Base-by-base conservation (phyloP, 2,113 vertebrate genomes). In the Myiopsitta monachus region DNA sequence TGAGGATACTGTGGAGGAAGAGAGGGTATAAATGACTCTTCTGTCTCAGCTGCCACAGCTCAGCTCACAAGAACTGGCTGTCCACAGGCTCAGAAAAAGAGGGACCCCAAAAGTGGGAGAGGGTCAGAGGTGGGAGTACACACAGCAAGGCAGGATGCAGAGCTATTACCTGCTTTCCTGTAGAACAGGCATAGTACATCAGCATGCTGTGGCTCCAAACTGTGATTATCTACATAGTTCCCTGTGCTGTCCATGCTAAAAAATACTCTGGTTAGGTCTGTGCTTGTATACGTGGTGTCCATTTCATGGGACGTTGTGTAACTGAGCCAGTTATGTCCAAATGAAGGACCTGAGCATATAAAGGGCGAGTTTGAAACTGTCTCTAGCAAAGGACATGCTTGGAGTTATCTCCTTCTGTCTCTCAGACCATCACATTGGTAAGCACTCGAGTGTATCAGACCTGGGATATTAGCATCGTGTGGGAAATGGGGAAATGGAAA, bases 281-380 rank as follows among this genome's bases (percentile, higher is more conserved):
- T 36, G 74, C 74, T 84, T 3, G 1, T 36, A 0, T 4, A 2
- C 0, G 2, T 39, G 38, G 14, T 5, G 4, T 24, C 18, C 3
- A 2, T 67, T 51, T 18, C 26, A 7, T 31, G 47, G 78, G 36
- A 13, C 24, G 2, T n/a, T 3, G 3, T 59, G 57, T 22, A 27
- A 11, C 30, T 18, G 66, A 49, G 55, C 54, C 51, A 28, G 15
- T 73, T 26, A 8, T 6, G 3, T n/a, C 51, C 19, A 24, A 3
- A 3, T 30, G 59, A 70, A 73, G 59, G 59, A 62, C 15, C 41
- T 21, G 62, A 17, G 14, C 3, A 2, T 12, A 0, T 1, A 5
- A 59, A 67, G 18, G 38, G 17, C 10, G 41, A 30, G 44, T 28
- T 43, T 70, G 70, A 47, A 61, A 15, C 16, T 36, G 21, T 26